Percentiles rank a stretch among this genome's conserved stretches.
Conservation (phyloP, 2,113 vertebrate species). For the Halcyon senegalensis region DNA sequence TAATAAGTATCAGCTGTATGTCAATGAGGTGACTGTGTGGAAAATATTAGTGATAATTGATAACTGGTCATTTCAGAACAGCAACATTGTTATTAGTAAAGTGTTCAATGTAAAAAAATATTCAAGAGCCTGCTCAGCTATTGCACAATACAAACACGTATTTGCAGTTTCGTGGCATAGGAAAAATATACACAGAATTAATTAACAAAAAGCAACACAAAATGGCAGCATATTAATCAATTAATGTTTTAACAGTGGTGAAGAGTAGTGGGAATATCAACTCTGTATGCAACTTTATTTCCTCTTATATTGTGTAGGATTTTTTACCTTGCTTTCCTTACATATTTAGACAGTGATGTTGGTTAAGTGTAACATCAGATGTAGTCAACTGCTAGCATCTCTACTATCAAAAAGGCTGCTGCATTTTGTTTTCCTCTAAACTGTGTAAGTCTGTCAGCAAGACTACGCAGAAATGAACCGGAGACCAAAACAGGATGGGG, state of each 20-base stretch:
- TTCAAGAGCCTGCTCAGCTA: background rate
- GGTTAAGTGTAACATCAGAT: background rate
- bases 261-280: background rate
- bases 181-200: background rate
- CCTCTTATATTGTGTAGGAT: background rate
- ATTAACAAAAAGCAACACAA: background rate
- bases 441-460: constrained; percentile 37
- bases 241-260: background rate
- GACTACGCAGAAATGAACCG: background rate
- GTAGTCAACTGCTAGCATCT: constrained; percentile 33
- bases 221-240: background rate
- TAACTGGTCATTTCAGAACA: background rate
- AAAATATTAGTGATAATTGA: background rate
- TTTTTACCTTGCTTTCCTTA: background rate
- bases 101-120: background rate
- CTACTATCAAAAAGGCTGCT: constrained; percentile 36
- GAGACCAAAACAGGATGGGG: background rate
- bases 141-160: fast-evolving
- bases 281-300: background rate
- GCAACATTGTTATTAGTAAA: background rate
- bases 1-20: background rate
- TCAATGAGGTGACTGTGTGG: background rate
- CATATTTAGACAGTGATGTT: fast-evolving
- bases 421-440: constrained; percentile 59
- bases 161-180: background rate